A percentile compares a stretch with the other conserved stretches of the same genome.
Evolutionary conservation across 2,888 invertebrate genomes (phyloP).

Genomic region (Phaedon cochleariae): DNA sequence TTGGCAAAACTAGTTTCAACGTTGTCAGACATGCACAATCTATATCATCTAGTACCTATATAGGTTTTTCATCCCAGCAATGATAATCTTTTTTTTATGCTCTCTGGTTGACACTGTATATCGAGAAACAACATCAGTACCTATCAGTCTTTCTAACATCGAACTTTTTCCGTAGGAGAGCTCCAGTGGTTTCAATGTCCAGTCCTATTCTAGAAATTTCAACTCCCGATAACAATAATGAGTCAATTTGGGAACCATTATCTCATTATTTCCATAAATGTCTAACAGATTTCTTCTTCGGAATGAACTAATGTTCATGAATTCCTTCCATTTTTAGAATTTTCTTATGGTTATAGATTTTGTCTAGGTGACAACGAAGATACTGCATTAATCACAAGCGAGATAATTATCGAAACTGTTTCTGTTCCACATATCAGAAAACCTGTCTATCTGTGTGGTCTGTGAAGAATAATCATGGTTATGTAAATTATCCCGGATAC

Average conservation of each 20-base stretch:
- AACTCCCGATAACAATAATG: background rate
- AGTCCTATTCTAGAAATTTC: too few relatives aligned
- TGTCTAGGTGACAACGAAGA: background rate
- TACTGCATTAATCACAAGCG: conserved; percentile 13
- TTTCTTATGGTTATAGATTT: background rate
- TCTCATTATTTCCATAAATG: background rate
- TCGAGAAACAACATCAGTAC: too few relatives aligned
- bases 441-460: conserved; percentile 30
- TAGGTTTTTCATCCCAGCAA: too few relatives aligned
- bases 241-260: background rate
- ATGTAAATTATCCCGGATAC: conserved; percentile 34
- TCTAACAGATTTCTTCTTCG: background rate
- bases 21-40: too few relatives aligned
- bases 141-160: too few relatives aligned
- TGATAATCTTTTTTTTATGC: too few relatives aligned
- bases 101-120: too few relatives aligned
- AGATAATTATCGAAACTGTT: conserved; percentile 14
- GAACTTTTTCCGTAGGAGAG: too few relatives aligned
- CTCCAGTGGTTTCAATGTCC: too few relatives aligned
- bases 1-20: too few relatives aligned
- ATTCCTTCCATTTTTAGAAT: background rate
- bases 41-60: too few relatives aligned
- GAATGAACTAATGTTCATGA: background rate
- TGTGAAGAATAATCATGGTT: conserved; percentile 20
- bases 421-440: conserved; percentile 16